phyloP scores from a whole-genome alignment of 2,797 vertebrate genomes.

The Garrulus glandarius region DNA sequence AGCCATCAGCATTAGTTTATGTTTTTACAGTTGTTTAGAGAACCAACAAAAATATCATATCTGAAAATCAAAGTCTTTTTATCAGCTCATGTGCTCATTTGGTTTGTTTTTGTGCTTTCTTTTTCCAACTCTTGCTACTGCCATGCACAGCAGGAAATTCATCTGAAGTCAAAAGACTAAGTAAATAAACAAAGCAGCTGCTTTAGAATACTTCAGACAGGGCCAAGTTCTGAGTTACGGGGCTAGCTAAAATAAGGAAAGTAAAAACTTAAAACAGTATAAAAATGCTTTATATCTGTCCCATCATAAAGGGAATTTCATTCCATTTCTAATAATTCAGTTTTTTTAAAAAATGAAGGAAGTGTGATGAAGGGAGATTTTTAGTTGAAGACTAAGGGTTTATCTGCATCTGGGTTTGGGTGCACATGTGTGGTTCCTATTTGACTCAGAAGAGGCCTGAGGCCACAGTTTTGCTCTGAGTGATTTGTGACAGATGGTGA shows the following conservation, averaged over 20 bases:
- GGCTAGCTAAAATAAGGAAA: neutral
- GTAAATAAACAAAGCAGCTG: slow-evolving; percentile 36
- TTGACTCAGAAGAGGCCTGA: neutral
- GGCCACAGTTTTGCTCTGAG: neutral
- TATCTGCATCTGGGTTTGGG: neutral
- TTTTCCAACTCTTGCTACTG: neutral
- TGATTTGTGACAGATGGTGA: slow-evolving; percentile 42
- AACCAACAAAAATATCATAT: neutral
- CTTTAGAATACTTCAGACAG: neutral
- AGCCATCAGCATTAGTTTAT: neutral
- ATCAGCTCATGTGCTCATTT: neutral
- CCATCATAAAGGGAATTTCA: neutral
- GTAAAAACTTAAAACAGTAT: neutral
- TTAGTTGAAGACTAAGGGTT: neutral
- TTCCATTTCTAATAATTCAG: neutral
- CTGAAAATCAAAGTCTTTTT: neutral
- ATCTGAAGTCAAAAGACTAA: slow-evolving; percentile 22
- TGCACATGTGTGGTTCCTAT: neutral
- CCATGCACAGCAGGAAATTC: neutral
- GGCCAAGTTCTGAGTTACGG: neutral
- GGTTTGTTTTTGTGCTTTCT: slow-evolving; percentile 24
- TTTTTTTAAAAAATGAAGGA: neutral
- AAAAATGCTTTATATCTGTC: neutral
- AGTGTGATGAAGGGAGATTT: neutral
- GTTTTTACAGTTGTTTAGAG: neutral